These are phyloP conservation scores for Dione vanillae DNA, from an alignment of 2,888 invertebrate genomes.

Conservation along the genomic window DNA sequence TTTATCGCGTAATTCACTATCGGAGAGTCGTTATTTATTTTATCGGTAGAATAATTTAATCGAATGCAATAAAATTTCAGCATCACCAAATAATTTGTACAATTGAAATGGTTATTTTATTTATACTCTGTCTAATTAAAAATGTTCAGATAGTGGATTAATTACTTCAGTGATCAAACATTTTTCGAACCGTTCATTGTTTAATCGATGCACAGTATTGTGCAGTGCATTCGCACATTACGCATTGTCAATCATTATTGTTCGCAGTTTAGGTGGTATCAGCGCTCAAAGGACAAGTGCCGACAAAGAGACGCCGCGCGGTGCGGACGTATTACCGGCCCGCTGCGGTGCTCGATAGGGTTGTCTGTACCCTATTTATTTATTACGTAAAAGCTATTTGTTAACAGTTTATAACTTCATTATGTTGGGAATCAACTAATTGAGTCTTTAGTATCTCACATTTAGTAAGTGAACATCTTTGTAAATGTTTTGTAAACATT, in stretches of 20 bases:
- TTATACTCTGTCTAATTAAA: constrained; percentile 19
- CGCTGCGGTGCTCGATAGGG: constrained; percentile 74
- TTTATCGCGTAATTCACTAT: neutral
- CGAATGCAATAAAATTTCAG: constrained; percentile 19
- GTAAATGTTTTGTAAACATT: neutral
- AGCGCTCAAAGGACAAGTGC: constrained; percentile 73
- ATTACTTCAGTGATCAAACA: constrained; percentile 24
- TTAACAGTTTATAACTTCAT: neutral
- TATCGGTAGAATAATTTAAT: neutral
- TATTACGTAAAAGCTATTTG: neutral
- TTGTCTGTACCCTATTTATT: constrained; percentile 52
- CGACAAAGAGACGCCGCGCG: constrained; percentile 78
- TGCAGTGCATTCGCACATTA: constrained; percentile 49
- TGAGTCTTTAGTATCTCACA: neutral
- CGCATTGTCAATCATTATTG: constrained; percentile 54
- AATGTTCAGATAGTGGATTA: constrained; percentile 20
- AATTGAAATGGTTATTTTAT: constrained; percentile 17
- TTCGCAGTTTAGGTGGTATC: constrained; percentile 53
- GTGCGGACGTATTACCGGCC: constrained; percentile 80
- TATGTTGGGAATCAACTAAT: neutral
- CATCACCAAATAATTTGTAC: constrained; percentile 20
- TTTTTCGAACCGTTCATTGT: constrained; percentile 25
- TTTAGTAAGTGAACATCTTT: neutral
- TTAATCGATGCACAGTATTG: constrained; percentile 30
- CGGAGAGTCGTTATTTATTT: neutral